phyloP scores from a whole-genome alignment of 2,888 invertebrate species.

The Trimorus sp. region DNA sequence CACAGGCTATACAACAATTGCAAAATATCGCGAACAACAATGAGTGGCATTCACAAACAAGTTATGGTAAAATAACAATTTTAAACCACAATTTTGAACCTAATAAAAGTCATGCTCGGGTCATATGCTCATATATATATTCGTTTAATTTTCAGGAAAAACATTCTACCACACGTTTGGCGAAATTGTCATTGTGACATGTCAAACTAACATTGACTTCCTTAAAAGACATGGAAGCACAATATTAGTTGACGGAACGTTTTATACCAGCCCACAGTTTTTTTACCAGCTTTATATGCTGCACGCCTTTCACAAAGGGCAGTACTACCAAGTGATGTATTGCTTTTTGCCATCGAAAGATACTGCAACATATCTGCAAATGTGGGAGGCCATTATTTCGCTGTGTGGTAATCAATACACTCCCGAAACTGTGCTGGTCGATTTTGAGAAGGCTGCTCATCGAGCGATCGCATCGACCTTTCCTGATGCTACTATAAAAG shows the following conservation, averaged over 20 bases:
- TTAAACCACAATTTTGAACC: too few species aligned
- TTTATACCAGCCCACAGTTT: slow-evolving; percentile 16
- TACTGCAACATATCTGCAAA: not conserved
- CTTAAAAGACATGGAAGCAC: not conserved
- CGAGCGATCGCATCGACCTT: not conserved
- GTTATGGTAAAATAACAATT: too few species aligned
- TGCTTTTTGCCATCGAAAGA: slow-evolving; percentile 17
- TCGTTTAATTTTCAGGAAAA: not conserved
- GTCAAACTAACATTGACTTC: slow-evolving; percentile 15
- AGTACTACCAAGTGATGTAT: slow-evolving; percentile 1
- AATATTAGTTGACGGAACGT: slow-evolving; percentile 24
- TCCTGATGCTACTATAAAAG: not conserved
- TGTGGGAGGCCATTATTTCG: slow-evolving; percentile 1
- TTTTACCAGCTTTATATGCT: not conserved
- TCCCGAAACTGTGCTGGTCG: not conserved
- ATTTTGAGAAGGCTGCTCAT: slow-evolving; percentile 6
- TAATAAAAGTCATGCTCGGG: too few species aligned
- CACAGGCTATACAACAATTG: slow-evolving; percentile 2
- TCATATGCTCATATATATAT: too few species aligned
- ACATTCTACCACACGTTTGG: slow-evolving; percentile 6
- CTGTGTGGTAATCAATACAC: not conserved
- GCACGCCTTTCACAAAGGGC: slow-evolving; percentile 1
- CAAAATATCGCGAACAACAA: not conserved
- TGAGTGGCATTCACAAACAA: slow-evolving; percentile 5
- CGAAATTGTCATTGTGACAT: slow-evolving; percentile 20